Evolutionary conservation across 2,113 vertebrate species (phyloP).

Genomic region (Sorex fumeus): DNA sequence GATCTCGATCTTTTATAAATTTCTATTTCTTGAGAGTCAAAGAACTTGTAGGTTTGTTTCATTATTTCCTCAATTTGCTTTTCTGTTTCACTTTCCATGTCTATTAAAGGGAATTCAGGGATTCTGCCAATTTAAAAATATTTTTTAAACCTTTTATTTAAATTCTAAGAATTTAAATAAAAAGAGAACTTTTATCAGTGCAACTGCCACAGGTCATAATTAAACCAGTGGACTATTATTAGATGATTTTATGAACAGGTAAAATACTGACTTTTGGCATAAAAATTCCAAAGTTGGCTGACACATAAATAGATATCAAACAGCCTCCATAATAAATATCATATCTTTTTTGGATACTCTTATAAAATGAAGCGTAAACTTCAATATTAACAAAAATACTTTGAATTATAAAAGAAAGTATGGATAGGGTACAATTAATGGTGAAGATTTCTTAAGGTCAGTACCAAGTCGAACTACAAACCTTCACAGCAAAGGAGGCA

Average conservation of each 20-base stretch:
- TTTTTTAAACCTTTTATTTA: no score
- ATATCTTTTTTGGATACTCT: conserved; percentile 4
- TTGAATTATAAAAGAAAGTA: conserved; percentile 54
- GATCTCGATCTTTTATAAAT: no score
- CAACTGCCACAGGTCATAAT: neutral
- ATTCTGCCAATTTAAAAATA: no score
- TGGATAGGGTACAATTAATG: neutral
- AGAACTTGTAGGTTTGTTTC: no score
- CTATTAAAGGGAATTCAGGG: neutral
- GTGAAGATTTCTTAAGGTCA: conserved; percentile 45
- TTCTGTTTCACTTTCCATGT: conserved; percentile 53
- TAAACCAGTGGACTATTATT: neutral
- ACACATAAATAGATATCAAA: conserved; percentile 37
- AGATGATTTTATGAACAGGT: neutral
- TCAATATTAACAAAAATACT: conserved; percentile 47
- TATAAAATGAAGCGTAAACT: neutral
- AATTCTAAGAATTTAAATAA: no score
- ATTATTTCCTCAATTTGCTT: neutral
- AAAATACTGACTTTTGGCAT: neutral
- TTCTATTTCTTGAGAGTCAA: no score
- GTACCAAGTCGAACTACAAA: conserved; percentile 35
- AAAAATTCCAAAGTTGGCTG: conserved; percentile 28
- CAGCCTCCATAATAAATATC: conserved; percentile 27
- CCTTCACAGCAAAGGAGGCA: conserved; percentile 44
- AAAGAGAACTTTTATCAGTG: no score